A percentile compares a stretch with the other conserved stretches of the same genome.
Evolutionary conservation across 2,113 vertebrate species (phyloP).

Genomic region (Elephas maximus): DNA sequence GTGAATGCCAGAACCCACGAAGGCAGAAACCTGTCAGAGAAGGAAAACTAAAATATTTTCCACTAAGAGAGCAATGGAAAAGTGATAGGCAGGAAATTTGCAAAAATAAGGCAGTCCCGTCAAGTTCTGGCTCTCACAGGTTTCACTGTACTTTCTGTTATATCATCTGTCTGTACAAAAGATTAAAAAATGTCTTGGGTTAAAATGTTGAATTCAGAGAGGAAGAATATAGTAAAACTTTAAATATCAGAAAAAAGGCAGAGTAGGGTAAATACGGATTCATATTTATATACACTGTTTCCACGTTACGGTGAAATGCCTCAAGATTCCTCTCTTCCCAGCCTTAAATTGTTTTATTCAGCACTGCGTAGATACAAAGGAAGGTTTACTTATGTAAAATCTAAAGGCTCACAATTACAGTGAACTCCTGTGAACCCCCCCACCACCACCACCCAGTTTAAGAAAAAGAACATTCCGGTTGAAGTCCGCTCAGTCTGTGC

Average conservation of each 20-base stretch:
- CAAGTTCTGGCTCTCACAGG: too few species aligned
- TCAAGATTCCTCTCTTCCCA: background rate
- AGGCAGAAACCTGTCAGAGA: too few species aligned
- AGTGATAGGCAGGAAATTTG: too few species aligned
- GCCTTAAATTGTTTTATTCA: background rate
- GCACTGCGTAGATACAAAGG: background rate
- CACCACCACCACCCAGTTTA: too few species aligned
- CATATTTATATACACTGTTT: background rate
- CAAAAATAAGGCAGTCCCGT: too few species aligned
- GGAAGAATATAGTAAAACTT: too few species aligned
- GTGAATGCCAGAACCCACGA: too few species aligned
- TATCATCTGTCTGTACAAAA: background rate
- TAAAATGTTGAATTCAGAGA: background rate
- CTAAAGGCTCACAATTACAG: background rate
- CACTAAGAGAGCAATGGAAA: too few species aligned
- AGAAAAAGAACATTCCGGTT: too few species aligned
- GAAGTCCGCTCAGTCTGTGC: background rate
- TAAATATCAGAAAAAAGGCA: too few species aligned
- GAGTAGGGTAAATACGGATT: background rate
- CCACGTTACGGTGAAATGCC: background rate
- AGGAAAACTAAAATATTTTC: too few species aligned
- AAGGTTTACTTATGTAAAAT: background rate
- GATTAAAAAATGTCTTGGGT: background rate
- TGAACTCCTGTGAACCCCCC: background rate
- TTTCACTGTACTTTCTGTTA: background rate